Base-by-base conservation (phyloP, 2,797 vertebrate genomes). In the Sebastes vulpes region DNA sequence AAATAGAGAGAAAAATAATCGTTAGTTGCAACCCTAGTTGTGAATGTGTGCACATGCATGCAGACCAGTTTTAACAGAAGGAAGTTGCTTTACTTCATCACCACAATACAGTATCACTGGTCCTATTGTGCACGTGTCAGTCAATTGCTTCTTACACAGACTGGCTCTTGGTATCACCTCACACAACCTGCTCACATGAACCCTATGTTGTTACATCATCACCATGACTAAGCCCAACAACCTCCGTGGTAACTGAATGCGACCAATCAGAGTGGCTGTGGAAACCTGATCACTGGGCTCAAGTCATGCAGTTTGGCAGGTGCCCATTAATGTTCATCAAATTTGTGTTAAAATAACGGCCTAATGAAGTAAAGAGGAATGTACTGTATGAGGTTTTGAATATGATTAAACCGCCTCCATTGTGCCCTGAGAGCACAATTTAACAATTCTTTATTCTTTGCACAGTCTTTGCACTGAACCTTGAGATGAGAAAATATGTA, bases 211-310 rank as follows among this genome's bases (percentile, higher is more conserved):
- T 83, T 75, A 75, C 52, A 82, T 83, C 57, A 81, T 6, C 16
- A 20, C 21, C 61, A 20, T 28, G 59, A 60, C 18, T 12, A 25
- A 46, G 38, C 32, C 23, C 25, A 29, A 61, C 65, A 57, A 73
- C 59, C 28, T 50, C 69, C 83, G 75, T 48, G 65, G 86, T 79
- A 89, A 88, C 84, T 50, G 1, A 80, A 63, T 53, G 25, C 4
- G 14, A 79, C 77, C 64, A 68, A 65, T 81, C 46, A 53, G 21
- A 28, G 29, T 29, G 46, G 28, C 53, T 71, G 25, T 46, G 58
- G 85, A 82, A 90, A 92, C 78, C 68, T 83, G 87, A 94, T 85
- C 81, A 28, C 6, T 18, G 63, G 11, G 65, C 54, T 85, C 52
- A 72, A 61, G 78, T 86, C 72, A 70, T 60, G 67, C 58, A 12